Evolutionary conservation across 2,888 invertebrate genomes (phyloP), one percentile per base, ranked within the genome.

Genomic region (Ochropleura leucogaster): DNA sequence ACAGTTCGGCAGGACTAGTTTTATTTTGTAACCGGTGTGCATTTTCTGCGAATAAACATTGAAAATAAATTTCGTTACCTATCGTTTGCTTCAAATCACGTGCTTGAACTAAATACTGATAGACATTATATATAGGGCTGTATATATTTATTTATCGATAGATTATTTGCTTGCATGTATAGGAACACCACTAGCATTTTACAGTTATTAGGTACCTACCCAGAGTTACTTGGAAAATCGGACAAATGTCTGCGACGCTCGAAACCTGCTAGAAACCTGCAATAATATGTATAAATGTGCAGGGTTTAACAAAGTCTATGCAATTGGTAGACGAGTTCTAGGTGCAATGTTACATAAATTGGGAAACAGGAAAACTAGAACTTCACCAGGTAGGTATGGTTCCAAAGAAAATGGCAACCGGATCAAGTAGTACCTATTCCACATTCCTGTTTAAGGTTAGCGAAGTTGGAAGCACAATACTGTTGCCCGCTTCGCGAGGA

Each of bases 171-270:
- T 5, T 14, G 44, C 20, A 4, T 14, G 44, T 0, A 8, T 12
- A 14, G 16, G 49, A 10, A 57, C 84, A 85, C 72, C 85, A 64
- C 84, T 81, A 72, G 51, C 20, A 44, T 69, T 66, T n/a, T 65
- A 73, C 74, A 72, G 72, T 85, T 85, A 85, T 77, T 86, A 60
- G 10, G 42, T 60, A 80, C 72, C 69, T 60, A 80, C 72, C 69
- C 16, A 62, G 69, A 73, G 53, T 73, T 67, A 68, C 72, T 75
- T 72, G 55, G 84, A 77, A 73, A 73, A 80, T 84, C 65, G 71
- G 69, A 84, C 71, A 79, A 76, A 79, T 57, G 66, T 59, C 18
- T 68, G 72, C 68, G 77, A 70, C 55, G 20, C 10, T 57, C 62
- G 72, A 85, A 80, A 77, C 65, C n/a, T 63, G 74, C 10, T 57